Percentiles rank a stretch among this genome's conserved stretches.
Evolutionary conservation across 2,113 vertebrate species (phyloP).

Genomic region (Lucifuga dentata): DNA sequence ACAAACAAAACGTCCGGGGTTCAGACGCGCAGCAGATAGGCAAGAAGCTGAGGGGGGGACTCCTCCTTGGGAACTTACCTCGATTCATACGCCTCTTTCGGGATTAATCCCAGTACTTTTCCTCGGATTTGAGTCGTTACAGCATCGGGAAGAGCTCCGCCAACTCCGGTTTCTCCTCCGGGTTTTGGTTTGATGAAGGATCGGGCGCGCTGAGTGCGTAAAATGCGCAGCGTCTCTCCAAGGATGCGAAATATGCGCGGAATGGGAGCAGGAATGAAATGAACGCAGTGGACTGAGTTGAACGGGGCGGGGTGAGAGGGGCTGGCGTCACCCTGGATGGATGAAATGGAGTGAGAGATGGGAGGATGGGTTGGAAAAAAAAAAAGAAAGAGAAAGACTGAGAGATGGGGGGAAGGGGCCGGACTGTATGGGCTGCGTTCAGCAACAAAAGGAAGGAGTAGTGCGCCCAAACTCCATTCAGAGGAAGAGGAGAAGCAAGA

Average conservation of each 20-base stretch:
- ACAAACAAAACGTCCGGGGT: constrained; percentile 58
- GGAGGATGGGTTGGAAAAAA: constrained; percentile 60
- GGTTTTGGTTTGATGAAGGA: constrained; percentile 40
- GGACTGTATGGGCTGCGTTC: constrained; percentile 67
- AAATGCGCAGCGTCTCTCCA: constrained; percentile 85
- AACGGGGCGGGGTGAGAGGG: constrained; percentile 84
- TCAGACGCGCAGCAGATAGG: constrained; percentile 29
- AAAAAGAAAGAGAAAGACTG: constrained; percentile 1
- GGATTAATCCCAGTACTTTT: constrained; percentile 70
- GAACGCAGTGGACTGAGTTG: constrained; percentile 92
- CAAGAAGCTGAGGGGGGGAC: constrained; percentile 20
- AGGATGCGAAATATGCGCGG: constrained; percentile 96
- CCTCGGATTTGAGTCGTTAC: constrained; percentile 40
- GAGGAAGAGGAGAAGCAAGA: constrained; percentile 39
- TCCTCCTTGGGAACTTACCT: constrained; percentile 83
- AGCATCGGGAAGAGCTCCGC: constrained; percentile 41
- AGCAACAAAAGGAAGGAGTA: constrained; percentile 77
- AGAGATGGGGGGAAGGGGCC: constrained; percentile 58
- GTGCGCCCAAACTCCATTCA: constrained; percentile 70
- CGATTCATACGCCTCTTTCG: constrained; percentile 68
- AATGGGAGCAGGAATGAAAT: constrained; percentile 99
- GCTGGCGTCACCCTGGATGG: constrained; percentile 88
- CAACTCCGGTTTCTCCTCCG: constrained; percentile 47
- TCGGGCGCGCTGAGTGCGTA: constrained; percentile 77
- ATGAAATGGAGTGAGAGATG: constrained; percentile 70